Evolutionary conservation across 2,797 vertebrate species (phyloP).

Genomic region (Hypotaenidia okinawae): DNA sequence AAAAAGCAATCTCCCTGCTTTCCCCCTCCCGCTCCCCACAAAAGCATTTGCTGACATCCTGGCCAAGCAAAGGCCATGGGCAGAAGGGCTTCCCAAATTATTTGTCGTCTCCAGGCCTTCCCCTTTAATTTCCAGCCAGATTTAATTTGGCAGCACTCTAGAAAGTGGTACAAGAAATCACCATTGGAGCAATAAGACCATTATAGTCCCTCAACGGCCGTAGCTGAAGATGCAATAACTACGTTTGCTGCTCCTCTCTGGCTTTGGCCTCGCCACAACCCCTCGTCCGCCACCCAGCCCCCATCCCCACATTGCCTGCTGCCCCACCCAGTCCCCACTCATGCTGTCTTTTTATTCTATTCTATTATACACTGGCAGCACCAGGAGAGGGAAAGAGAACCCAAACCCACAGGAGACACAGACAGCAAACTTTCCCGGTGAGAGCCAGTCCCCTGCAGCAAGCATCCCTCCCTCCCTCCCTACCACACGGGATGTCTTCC

Average conservation of each 20-base stretch:
- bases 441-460: background rate
- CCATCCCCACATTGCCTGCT: background rate
- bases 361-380: background rate
- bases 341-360: background rate
- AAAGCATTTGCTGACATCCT: background rate
- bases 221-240: slow-evolving; percentile 30
- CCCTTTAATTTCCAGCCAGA: slow-evolving; percentile 35
- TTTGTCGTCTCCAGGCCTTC: background rate
- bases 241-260: background rate
- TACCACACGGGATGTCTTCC: background rate
- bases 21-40: background rate
- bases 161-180: background rate
- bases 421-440: background rate
- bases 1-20: slow-evolving; percentile 19
- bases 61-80: background rate
- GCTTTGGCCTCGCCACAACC: background rate
- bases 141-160: slow-evolving; percentile 25
- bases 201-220: slow-evolving; percentile 26
- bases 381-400: background rate
- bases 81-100: background rate
- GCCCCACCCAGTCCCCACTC: background rate
- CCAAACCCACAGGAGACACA: background rate
- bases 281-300: background rate
- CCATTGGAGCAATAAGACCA: background rate
- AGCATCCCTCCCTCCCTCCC: background rate